phyloP scores from a whole-genome alignment of 2,113 vertebrate species.

The Oncorhynchus mykiss region DNA sequence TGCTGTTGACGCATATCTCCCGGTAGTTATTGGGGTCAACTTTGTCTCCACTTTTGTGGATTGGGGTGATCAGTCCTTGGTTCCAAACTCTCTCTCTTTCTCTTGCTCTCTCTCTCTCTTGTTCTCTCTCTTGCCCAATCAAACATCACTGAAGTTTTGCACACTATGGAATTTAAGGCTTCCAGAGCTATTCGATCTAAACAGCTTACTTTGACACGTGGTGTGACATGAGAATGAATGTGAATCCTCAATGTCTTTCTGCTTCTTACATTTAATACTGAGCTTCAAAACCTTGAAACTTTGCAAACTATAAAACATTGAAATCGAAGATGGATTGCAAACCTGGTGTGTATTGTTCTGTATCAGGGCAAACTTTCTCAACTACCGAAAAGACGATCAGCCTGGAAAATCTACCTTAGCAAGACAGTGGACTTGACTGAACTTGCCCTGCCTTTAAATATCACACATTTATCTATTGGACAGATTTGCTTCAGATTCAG shows the following conservation, averaged over 20 bases:
- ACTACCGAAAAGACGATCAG: background rate
- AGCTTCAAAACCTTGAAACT: too few relatives aligned
- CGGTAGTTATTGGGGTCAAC: too few relatives aligned
- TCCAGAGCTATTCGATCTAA: background rate
- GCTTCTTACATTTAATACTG: too few relatives aligned
- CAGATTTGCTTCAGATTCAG: too few relatives aligned
- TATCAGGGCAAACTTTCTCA: background rate
- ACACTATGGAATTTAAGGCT: background rate
- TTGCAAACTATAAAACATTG: too few relatives aligned
- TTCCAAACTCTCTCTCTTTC: conserved; percentile 6
- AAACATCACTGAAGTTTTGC: background rate
- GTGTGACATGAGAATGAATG: background rate
- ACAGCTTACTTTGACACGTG: background rate
- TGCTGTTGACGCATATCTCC: too few relatives aligned
- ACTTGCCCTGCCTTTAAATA: too few relatives aligned
- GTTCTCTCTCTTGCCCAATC: too few relatives aligned
- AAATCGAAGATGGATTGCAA: background rate
- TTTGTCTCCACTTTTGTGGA: too few relatives aligned
- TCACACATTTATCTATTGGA: too few relatives aligned
- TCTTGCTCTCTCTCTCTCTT: background rate
- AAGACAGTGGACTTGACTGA: background rate
- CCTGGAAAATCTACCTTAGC: background rate
- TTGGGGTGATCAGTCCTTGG: too few relatives aligned
- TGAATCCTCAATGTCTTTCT: background rate
- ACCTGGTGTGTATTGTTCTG: background rate